A percentile compares a stretch with the other conserved stretches of the same genome.
Conservation (phyloP, 1,140 invertebrate species). For the Cyphomyrmex costatus region DNA sequence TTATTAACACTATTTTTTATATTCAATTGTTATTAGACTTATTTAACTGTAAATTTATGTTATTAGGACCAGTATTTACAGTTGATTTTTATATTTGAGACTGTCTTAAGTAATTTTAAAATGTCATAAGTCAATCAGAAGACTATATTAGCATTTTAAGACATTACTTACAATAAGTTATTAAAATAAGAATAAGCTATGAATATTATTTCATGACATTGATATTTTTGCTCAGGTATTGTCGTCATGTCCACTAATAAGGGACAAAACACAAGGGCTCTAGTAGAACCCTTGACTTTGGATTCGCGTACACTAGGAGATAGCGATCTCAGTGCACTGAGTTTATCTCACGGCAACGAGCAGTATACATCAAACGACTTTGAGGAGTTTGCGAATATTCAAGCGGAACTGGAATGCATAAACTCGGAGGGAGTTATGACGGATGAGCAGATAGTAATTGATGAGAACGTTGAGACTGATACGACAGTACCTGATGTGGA, state of each 20-base stretch:
- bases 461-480: conserved; percentile 75
- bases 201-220: not conserved
- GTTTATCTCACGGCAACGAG: conserved; percentile 77
- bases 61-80: too few relatives aligned
- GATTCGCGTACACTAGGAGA: conserved; percentile 80
- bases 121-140: too few relatives aligned
- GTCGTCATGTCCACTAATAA: conserved; percentile 83
- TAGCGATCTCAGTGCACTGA: conserved; percentile 81
- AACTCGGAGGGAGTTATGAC: conserved; percentile 85
- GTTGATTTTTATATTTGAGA: too few relatives aligned
- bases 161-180: too few relatives aligned
- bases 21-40: not conserved
- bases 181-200: too few relatives aligned
- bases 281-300: conserved; percentile 82
- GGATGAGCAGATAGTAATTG: conserved; percentile 77
- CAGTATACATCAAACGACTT: conserved; percentile 82
- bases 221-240: conserved; percentile 48
- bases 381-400: conserved; percentile 84
- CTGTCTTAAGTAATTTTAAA: too few relatives aligned
- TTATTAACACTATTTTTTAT: too few relatives aligned
- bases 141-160: too few relatives aligned
- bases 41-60: not conserved
- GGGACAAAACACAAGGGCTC: conserved; percentile 76
- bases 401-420: conserved; percentile 85
- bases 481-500: conserved; percentile 82